A percentile compares a stretch with the other conserved stretches of the same genome.
These are phyloP conservation scores for Brenthis daphne DNA, from an alignment of 2,888 invertebrate genomes.

Conservation along the genomic window DNA sequence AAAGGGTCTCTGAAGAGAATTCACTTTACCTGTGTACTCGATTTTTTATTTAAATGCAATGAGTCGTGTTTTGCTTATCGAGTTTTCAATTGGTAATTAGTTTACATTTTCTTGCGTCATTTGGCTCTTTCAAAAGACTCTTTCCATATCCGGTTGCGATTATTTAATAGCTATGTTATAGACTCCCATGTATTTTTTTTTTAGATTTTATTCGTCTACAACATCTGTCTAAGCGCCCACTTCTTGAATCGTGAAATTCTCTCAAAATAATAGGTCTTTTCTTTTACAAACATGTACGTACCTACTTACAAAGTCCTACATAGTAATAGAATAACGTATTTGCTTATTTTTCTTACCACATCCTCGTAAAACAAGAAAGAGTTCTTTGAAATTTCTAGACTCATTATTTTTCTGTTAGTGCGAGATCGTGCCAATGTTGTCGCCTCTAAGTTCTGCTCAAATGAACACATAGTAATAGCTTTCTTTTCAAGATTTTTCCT, in stretches of 20 bases:
- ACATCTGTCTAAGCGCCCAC: too few species aligned
- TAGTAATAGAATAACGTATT: conserved; percentile 29
- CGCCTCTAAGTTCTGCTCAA: conserved; percentile 42
- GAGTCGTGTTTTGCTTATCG: conserved; percentile 2
- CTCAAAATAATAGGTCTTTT: not conserved
- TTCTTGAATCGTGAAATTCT: not conserved
- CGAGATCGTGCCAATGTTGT: conserved; percentile 41
- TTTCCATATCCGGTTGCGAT: too few species aligned
- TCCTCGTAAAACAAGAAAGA: conserved; percentile 29
- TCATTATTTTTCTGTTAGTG: conserved; percentile 42
- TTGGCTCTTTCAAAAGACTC: too few species aligned
- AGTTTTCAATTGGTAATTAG: not conserved
- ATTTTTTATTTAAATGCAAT: conserved; percentile 8
- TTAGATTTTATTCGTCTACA: too few species aligned
- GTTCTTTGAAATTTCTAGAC: conserved; percentile 34
- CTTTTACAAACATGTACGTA: not conserved
- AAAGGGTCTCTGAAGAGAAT: conserved; percentile 18
- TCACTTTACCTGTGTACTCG: conserved; percentile 15
- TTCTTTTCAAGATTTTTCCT: conserved; percentile 29
- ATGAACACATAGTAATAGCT: conserved; percentile 41
- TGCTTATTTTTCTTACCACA: conserved; percentile 29
- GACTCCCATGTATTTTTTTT: too few species aligned
- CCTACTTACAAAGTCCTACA: conserved; percentile 3
- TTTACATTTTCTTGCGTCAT: not conserved
- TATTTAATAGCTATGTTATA: too few species aligned